Base-by-base conservation (phyloP, 2,113 vertebrate species). In the Laticauda colubrina region DNA sequence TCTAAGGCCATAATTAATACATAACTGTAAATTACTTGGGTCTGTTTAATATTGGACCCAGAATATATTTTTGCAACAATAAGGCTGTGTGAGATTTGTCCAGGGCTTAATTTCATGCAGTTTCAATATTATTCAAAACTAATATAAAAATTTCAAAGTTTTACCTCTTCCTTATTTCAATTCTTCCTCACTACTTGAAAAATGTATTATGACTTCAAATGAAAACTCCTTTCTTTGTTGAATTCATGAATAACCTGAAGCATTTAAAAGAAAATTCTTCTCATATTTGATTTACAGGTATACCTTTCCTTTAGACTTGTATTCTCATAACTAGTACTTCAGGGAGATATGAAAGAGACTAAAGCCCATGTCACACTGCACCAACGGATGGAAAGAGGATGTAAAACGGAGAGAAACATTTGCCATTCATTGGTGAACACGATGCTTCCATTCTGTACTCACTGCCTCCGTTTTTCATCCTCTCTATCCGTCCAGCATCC, bases 291-390 rank as follows among this genome's bases (percentile, higher is more conserved):
- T 39, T 85, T 51, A 12, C 23, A n/a, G 20, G 29, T 54, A 8
- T 10, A 89, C 55, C 12, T 24, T 57, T 90, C 39, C 69, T 85
- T 8, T 87, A 59, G 21, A 54, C 57, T 55, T 69, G 34, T 15
- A 20, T 48, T 87, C 45, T 14, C 89, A 87, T n/a, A 96, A 89
- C 48, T 15, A 56, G 21, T 89, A 81, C 69, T 85, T 91, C 20
- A 1, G 91, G 88, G 90, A 94, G 91, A 86, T 86, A 34, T 48
- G 93, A 69, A 90, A 95, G 94, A 90, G 91, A 91, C 29, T n/a
- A n/a, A n/a, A n/a, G n/a, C n/a, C n/a, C n/a, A n/a, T n/a, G n/a
- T n/a, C n/a, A n/a, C n/a, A n/a, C n/a, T n/a, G n/a, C n/a, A n/a
- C n/a, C n/a, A n/a, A n/a, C n/a, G n/a, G n/a, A n/a, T n/a, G n/a